These are phyloP conservation scores for Belonocnema kinseyi DNA, from an alignment of 1,140 invertebrate species.

Conservation along the genomic window DNA sequence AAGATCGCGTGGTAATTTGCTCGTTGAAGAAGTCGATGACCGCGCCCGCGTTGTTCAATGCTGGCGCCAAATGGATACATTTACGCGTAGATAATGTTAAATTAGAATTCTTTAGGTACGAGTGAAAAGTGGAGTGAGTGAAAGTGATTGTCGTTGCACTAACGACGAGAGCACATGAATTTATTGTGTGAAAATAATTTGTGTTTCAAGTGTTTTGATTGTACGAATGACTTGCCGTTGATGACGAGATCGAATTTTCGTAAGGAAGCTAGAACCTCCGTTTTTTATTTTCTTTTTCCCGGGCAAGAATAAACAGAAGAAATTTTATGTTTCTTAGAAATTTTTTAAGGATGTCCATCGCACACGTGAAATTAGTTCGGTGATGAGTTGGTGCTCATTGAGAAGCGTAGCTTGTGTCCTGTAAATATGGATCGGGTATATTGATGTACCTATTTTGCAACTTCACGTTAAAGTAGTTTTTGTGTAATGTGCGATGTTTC, in stretches of 20 bases:
- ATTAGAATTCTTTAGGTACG: constrained; percentile 10
- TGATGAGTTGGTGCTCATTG: constrained; percentile 1
- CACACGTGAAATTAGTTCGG: background rate
- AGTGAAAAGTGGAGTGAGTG: constrained; percentile 37
- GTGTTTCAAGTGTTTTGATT: background rate
- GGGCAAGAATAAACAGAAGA: background rate
- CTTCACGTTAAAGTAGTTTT: constrained; percentile 8
- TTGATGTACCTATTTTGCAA: background rate
- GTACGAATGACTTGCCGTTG: constrained; percentile 32
- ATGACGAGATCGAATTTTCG: background rate
- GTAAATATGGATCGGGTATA: background rate
- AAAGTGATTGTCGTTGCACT: constrained; percentile 29
- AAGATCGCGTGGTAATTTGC: constrained; percentile 55
- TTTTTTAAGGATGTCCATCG: background rate
- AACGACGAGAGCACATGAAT: constrained; percentile 17
- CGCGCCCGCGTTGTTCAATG: constrained; percentile 8
- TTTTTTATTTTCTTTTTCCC: constrained; percentile 21
- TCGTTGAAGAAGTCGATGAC: constrained; percentile 39
- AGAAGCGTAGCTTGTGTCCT: constrained; percentile 10
- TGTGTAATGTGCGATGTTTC: constrained; percentile 24
- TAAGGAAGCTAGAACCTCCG: background rate
- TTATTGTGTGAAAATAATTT: background rate
- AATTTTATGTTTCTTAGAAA: constrained; percentile 15
- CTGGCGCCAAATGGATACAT: constrained; percentile 35
- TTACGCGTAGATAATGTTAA: constrained; percentile 45